Evolutionary conservation across 2,113 vertebrate genomes (phyloP).

Genomic region (Tupaia chinensis): DNA sequence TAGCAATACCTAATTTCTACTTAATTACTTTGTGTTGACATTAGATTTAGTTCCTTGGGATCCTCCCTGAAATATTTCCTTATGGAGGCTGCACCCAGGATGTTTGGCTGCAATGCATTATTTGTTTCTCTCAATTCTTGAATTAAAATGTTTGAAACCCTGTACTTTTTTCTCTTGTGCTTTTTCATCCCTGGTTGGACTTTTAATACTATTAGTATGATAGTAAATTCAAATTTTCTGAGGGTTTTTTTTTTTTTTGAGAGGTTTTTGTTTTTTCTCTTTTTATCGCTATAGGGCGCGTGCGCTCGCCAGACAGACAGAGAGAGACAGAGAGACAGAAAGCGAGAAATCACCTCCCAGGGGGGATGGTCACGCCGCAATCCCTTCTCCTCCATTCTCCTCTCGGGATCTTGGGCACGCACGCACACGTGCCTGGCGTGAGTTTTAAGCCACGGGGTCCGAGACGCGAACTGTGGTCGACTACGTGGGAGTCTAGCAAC

Average conservation of each 20-base stretch:
- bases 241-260: background rate
- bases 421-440: no score
- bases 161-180: background rate
- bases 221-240: slow-evolving; percentile 3
- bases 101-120: background rate
- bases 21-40: slow-evolving; percentile 74
- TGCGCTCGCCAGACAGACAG: no score
- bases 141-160: slow-evolving; percentile 24
- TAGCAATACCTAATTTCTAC: slow-evolving; percentile 58
- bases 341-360: no score
- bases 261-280: no score
- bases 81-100: background rate
- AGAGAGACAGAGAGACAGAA: no score
- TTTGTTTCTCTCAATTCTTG: slow-evolving; percentile 29
- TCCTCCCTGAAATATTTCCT: slow-evolving; percentile 47
- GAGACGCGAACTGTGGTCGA: no score
- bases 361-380: no score
- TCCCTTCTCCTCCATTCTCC: no score
- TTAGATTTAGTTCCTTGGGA: slow-evolving; percentile 44
- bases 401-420: no score
- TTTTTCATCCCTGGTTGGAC: background rate
- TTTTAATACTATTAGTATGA: background rate
- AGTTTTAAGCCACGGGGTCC: no score
- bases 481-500: no score
- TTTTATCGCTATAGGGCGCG: no score